Evolutionary conservation across 2,113 vertebrate genomes (phyloP), one percentile per base, ranked within the genome.

Genomic region (Mugil cephalus): DNA sequence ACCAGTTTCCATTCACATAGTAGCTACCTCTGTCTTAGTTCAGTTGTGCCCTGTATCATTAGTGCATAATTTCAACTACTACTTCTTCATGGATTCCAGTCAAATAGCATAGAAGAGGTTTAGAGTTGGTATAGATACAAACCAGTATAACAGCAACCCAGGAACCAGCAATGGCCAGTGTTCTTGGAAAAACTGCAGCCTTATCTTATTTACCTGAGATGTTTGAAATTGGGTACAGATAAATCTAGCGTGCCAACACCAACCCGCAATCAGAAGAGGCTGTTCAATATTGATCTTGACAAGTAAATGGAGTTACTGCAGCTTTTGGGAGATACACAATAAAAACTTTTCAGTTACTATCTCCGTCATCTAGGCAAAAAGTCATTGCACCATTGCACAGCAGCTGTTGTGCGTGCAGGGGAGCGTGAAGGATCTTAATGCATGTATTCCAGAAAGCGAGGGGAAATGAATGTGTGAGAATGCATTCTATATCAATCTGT

Each of bases 311-410:
- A 64, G 69, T 77, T 53, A 53, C 61, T 62, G 52, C 52, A 42
- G 78, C 60, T 30, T 81, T 34, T 67, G 69, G 60, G 17, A 21
- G 53, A 75, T 42, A 62, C 59, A 72, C 73, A 74, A 74, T 74
- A 80, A 53, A 56, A 74, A 77, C 58, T 40, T 71, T 55, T 76
- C 50, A 56, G 72, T 82, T 76, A 69, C 56, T 56, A 72, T 77
- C 69, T 69, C 74, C 68, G 59, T 72, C 48, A 60, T 46, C 24
- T 45, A 7, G 18, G 8, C 11, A 65, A 39, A 39, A 40, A 17
- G 12, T 3, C 34, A 30, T 21, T 68, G 42, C 53, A 40, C 9
- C 1, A n/a, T 8, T 54, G 17, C 40, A 45, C 24, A 30, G 24
- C 24, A 5, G 5, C 14, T 52, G n/a, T 14, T 48, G 56, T 61